These are phyloP conservation scores for Anas georgica DNA, from an alignment of 2,797 vertebrate species.

Conservation along the genomic window DNA sequence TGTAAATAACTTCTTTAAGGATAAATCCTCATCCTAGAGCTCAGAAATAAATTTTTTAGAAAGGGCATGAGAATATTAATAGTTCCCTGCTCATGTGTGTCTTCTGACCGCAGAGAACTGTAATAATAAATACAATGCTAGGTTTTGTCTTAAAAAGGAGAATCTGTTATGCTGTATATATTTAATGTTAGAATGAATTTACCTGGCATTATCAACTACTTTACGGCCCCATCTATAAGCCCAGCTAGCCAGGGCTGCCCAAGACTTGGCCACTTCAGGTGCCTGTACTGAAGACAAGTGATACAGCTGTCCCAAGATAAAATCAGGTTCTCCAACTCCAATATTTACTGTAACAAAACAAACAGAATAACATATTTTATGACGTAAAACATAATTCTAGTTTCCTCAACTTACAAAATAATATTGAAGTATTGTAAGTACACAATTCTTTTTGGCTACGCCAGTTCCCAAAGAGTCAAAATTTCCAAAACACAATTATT, in stretches of 20 bases:
- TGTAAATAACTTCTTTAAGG: background rate
- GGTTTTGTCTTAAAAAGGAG: background rate
- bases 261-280: conserved; percentile 97
- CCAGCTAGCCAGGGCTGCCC: conserved; percentile 97
- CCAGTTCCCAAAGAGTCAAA: background rate
- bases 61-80: background rate
- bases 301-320: conserved; percentile 94
- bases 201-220: conserved; percentile 98
- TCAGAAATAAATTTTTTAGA: conserved; percentile 1
- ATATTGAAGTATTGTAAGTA: background rate
- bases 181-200: conserved; percentile 25
- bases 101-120: background rate
- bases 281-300: conserved; percentile 94
- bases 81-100: fast-evolving
- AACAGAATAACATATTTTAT: background rate
- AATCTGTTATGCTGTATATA: background rate
- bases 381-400: background rate
- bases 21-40: background rate
- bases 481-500: background rate
- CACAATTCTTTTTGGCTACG: background rate
- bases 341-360: conserved; percentile 86
- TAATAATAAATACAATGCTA: background rate
- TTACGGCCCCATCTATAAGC: conserved; percentile 98
- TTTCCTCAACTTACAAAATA: background rate
- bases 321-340: conserved; percentile 97